phyloP scores from a whole-genome alignment of 2,888 invertebrate genomes.

The Linnaemya vulpina region DNA sequence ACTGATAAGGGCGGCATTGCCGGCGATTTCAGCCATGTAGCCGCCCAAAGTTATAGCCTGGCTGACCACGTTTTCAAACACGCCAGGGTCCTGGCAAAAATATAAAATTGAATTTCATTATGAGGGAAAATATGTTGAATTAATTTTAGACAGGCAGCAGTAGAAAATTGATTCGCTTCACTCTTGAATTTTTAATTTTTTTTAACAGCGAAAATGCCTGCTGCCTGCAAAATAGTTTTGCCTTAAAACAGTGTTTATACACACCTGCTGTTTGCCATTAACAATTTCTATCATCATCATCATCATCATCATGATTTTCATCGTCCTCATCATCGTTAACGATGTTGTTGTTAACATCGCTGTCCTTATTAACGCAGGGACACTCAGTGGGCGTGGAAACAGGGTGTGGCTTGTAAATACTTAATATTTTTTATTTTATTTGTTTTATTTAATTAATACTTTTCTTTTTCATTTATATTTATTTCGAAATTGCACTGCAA shows the following conservation, averaged over 20 bases:
- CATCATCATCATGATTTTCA: not conserved
- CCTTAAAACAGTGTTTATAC: constrained; percentile 1
- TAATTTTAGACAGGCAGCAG: no score
- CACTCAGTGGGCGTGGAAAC: not conserved
- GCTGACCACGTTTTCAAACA: constrained; percentile 69
- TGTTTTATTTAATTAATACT: not conserved
- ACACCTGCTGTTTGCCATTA: constrained; percentile 47
- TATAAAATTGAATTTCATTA: no score
- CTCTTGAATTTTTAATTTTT: no score
- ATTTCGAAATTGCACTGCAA: not conserved
- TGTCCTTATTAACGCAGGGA: not conserved
- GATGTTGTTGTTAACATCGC: not conserved
- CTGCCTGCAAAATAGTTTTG: no score
- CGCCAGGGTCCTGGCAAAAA: constrained; percentile 5
- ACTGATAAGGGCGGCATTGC: constrained; percentile 71
- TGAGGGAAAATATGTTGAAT: no score
- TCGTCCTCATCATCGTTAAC: not conserved
- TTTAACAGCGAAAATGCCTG: no score
- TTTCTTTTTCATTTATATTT: not conserved
- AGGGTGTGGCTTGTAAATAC: constrained; percentile 10
- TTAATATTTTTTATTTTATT: not conserved
- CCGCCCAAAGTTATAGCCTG: constrained; percentile 64
- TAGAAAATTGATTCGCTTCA: no score
- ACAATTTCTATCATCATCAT: not conserved
- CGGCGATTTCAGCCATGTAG: constrained; percentile 73